Percentiles rank a stretch among this genome's conserved stretches.
Evolutionary conservation across 2,113 vertebrate species (phyloP).

Genomic region (Toxotes jaculatrix): DNA sequence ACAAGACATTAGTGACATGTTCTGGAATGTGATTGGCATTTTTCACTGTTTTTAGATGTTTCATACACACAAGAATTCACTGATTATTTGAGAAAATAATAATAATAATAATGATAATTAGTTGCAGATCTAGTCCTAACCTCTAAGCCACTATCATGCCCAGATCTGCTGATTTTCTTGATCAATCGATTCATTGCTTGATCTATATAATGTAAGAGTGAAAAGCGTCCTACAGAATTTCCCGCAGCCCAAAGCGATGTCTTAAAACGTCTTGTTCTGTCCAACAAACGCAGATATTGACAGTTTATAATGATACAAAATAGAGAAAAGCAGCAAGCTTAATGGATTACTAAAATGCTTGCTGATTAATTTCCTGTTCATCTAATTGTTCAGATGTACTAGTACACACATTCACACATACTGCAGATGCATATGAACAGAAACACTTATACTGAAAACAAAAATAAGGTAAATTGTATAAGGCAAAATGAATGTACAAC

Average conservation of each 20-base stretch:
- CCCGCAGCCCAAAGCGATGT: neutral
- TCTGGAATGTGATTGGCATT: neutral
- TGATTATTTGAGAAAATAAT: neutral
- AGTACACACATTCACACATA: slow-evolving; percentile 7
- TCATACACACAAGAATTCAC: neutral
- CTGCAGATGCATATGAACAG: neutral
- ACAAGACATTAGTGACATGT: neutral
- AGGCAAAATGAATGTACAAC: neutral
- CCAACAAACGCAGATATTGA: neutral
- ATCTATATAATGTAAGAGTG: neutral
- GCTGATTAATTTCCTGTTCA: neutral
- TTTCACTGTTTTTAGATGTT: neutral
- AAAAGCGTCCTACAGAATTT: neutral
- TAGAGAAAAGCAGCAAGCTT: neutral
- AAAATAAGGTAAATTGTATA: neutral
- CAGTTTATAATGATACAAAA: neutral
- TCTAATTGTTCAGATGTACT: neutral
- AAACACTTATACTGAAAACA: neutral
- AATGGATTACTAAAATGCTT: neutral
- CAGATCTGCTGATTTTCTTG: neutral
- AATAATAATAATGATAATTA: neutral
- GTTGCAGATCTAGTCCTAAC: neutral
- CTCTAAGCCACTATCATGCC: neutral
- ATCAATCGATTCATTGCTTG: neutral
- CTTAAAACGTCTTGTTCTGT: neutral